phyloP scores from a whole-genome alignment of 2,888 invertebrate species.

The Julus scandinavius region DNA sequence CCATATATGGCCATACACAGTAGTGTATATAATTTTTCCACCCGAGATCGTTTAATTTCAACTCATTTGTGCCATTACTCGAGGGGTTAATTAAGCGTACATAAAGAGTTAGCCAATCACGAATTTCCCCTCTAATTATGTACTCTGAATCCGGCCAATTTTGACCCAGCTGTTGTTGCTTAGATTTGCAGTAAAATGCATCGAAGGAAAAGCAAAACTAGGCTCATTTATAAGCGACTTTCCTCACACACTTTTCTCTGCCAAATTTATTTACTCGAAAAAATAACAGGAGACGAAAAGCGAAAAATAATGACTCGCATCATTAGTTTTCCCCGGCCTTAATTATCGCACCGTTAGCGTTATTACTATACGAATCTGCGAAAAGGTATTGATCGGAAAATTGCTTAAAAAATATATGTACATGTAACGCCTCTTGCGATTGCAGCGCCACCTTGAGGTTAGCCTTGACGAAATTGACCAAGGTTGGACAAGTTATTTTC shows the following conservation, averaged over 20 bases:
- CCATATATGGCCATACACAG: too few relatives aligned
- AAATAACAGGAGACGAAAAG: constrained; percentile 43
- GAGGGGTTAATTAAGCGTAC: not conserved
- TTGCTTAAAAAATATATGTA: too few relatives aligned
- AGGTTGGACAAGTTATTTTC: too few relatives aligned
- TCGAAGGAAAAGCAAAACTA: not conserved
- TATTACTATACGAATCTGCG: not conserved
- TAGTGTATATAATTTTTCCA: too few relatives aligned
- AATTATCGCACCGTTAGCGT: not conserved
- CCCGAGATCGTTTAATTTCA: too few relatives aligned
- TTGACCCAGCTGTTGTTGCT: not conserved
- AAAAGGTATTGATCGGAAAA: not conserved
- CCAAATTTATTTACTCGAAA: not conserved
- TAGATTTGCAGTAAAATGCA: not conserved
- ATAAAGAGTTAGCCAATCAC: not conserved
- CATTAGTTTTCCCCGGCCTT: constrained; percentile 24
- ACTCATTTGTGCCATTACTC: too few relatives aligned
- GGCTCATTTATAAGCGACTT: not conserved
- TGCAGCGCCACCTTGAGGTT: too few relatives aligned
- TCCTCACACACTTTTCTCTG: not conserved
- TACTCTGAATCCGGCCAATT: constrained; percentile 3
- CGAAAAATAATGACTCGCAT: constrained; percentile 29
- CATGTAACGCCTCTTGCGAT: too few relatives aligned
- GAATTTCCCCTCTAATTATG: not conserved
- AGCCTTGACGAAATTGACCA: too few relatives aligned